These are phyloP conservation scores for Idaea aversata DNA, from an alignment of 2,888 invertebrate species.

Conservation along the genomic window DNA sequence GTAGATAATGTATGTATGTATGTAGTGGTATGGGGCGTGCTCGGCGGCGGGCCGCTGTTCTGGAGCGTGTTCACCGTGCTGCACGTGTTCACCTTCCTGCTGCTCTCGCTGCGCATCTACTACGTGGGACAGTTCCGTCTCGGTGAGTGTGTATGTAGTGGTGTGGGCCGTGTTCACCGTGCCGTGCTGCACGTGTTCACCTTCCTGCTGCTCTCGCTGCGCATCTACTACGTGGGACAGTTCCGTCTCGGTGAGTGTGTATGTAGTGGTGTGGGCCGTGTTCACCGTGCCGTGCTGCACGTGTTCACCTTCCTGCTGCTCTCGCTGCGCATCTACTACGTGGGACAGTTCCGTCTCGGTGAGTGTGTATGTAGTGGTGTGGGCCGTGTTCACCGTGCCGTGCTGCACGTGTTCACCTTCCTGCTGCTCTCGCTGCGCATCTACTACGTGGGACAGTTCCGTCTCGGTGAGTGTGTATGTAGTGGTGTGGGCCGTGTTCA, in stretches of 20 bases:
- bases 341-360: conserved; percentile 88
- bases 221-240: conserved; percentile 89
- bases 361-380: conserved; percentile 75
- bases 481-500: conserved; percentile 90
- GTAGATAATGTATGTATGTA: too few species aligned
- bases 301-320: conserved; percentile 84
- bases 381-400: conserved; percentile 86
- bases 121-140: conserved; percentile 89
- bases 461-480: conserved; percentile 84
- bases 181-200: conserved; percentile 84
- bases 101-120: conserved; percentile 86
- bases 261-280: conserved; percentile 83
- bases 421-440: conserved; percentile 85
- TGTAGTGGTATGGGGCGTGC: conserved; percentile 85
- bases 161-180: conserved; percentile 87
- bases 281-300: conserved; percentile 87
- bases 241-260: conserved; percentile 82
- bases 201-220: conserved; percentile 84
- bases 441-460: conserved; percentile 90
- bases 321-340: conserved; percentile 87
- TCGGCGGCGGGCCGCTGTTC: conserved; percentile 83
- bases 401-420: conserved; percentile 85
- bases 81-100: conserved; percentile 85
- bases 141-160: conserved; percentile 76
- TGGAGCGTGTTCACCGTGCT: conserved; percentile 88